phyloP scores from a whole-genome alignment of 2,113 vertebrate genomes.

The Ceyx melanurus region DNA sequence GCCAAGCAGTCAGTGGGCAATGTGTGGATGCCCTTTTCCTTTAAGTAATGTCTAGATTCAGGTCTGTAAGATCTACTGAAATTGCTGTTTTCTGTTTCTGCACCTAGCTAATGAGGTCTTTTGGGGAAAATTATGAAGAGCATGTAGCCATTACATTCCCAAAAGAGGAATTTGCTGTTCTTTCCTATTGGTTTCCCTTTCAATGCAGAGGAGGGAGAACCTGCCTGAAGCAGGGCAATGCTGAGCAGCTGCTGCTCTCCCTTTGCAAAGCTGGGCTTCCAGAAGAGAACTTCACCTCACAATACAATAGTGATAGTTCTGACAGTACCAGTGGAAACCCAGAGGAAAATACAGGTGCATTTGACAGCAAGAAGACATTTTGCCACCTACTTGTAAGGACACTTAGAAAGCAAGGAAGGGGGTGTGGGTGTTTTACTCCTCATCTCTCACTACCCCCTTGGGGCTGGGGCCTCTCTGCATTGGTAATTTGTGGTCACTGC shows the following conservation, averaged over 20 bases:
- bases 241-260: not conserved
- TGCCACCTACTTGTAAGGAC: not conserved
- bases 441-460: too few species aligned
- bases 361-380: not conserved
- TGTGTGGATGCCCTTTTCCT: not conserved
- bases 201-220: not conserved
- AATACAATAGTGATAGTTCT: not conserved
- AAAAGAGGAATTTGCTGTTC: not conserved
- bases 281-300: not conserved
- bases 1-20: accelerated
- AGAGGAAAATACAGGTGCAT: not conserved
- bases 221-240: not conserved
- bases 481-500: not conserved
- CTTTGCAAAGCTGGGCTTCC: not conserved
- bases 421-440: not conserved
- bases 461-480: not conserved
- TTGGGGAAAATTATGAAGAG: not conserved
- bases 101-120: not conserved
- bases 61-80: not conserved
- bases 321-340: not conserved
- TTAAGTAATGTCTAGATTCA: not conserved
- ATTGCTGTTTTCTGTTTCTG: not conserved
- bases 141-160: not conserved
- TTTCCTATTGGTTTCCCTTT: not conserved
- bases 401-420: not conserved